Base-by-base conservation (phyloP, 2,113 vertebrate genomes). In the Sturnus vulgaris region DNA sequence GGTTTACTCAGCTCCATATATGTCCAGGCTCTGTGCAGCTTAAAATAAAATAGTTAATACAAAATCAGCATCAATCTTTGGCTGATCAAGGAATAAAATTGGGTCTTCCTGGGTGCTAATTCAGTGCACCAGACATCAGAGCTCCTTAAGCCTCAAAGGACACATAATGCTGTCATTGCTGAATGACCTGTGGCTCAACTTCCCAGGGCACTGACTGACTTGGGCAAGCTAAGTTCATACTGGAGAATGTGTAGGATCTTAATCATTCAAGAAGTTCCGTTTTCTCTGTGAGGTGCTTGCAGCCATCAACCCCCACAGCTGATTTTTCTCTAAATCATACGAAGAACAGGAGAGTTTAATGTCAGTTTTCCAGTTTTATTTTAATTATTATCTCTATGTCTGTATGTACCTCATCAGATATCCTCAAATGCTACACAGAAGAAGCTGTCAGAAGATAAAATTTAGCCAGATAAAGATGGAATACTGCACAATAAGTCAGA, bases 381-480 rank as follows among this genome's bases (percentile, higher is more conserved):
- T 86, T 85, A 78, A 82, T 80, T 69, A 11, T 35, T 24, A 5
- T 28, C 35, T 87, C 56, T 78, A 2, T 49, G 28, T 52, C 53
- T 66, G 22, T 47, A 57, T 31, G 12, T 37, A 69, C 27, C 33
- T 90, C 76, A 79, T 44, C 52, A 82, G 60, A 39, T 76, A 23
- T 52, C 19, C 20, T 68, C 39, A 91, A 86, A 91, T 80, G 53
- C 24, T 63, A 44, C 35, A 53, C 22, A 57, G 63, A 86, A 88
- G 56, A 63, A 1, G 1, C 11, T 11, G 15, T 50, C 33, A 56
- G 39, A 14, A 94, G 35, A 55, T 71, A 76, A 95, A 93, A 10
- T 20, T 92, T 72, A 95, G 22, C 12, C 49, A 90, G 66, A 94
- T 73, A 72, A 91, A 84, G 57, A 72, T 22, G 25, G 39, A 33